These are phyloP conservation scores for Aurelia sp. DNA, from an alignment of 30 jellyfish, hydroid and myxozoan genomes.

Conservation along the genomic window DNA sequence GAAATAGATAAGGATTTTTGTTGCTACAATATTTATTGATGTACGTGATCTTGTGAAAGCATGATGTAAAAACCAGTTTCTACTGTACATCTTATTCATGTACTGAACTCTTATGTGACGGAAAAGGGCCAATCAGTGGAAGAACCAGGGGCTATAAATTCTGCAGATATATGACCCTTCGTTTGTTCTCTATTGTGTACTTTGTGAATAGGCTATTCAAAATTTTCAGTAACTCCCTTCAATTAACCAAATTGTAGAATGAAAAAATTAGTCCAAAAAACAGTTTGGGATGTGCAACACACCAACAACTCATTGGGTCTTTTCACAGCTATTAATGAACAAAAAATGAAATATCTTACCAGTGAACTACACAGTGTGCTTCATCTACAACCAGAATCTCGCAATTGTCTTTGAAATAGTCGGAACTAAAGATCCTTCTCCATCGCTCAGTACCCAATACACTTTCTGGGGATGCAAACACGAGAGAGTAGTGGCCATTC, in stretches of 20 bases:
- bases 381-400: constrained; percentile 25
- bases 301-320: neutral
- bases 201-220: too few species aligned
- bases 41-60: too few species aligned
- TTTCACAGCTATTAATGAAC: neutral
- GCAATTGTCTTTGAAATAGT: constrained; percentile 12
- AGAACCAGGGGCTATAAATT: too few species aligned
- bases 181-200: too few species aligned
- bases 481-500: constrained; percentile 11
- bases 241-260: too few species aligned
- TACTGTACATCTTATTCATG: too few species aligned
- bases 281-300: neutral
- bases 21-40: neutral
- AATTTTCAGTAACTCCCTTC: too few species aligned
- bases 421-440: constrained; percentile 7
- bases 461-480: constrained; percentile 25
- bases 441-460: constrained; percentile 1
- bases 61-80: too few species aligned
- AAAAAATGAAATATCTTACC: neutral
- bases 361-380: constrained; percentile 25
- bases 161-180: too few species aligned
- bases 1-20: neutral
- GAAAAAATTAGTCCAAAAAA: neutral
- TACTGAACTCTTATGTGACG: too few species aligned
- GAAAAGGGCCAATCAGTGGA: too few species aligned